A percentile compares a stretch with the other conserved stretches of the same genome.
Conservation (phyloP, 2,113 vertebrate genomes). For the Hippocampus mohnikei region DNA sequence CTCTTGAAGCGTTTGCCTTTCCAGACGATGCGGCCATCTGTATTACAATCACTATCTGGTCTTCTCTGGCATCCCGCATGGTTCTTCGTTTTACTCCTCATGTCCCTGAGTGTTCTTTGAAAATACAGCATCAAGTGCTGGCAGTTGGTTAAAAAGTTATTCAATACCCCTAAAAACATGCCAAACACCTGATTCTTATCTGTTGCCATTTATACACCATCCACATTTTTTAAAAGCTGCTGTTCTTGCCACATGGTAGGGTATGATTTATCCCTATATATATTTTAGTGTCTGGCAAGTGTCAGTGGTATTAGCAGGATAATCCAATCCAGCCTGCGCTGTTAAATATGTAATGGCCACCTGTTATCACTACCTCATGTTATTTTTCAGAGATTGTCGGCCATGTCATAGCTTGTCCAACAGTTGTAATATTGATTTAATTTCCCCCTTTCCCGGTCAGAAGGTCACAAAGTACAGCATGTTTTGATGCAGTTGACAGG, state of each 20-base stretch:
- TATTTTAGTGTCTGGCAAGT: slow-evolving; percentile 9
- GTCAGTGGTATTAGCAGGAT: slow-evolving; percentile 3
- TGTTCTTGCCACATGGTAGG: background rate
- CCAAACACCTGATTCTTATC: slow-evolving; percentile 8
- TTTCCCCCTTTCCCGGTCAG: background rate
- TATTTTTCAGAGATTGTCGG: background rate
- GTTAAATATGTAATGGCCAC: background rate
- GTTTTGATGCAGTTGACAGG: background rate
- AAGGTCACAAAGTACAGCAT: background rate
- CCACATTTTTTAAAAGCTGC: background rate
- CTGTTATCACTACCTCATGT: background rate
- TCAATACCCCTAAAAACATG: background rate
- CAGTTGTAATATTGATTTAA: background rate
- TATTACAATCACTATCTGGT: slow-evolving; percentile 46
- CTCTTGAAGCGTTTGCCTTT: slow-evolving; percentile 75
- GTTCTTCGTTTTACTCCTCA: slow-evolving; percentile 22
- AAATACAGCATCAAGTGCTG: slow-evolving; percentile 1
- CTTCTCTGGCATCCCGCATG: slow-evolving; percentile 1
- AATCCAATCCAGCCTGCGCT: background rate
- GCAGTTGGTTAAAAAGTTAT: background rate
- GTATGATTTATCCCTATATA: background rate
- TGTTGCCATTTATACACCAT: slow-evolving; percentile 2
- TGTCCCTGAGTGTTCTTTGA: background rate
- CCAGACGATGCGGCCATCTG: slow-evolving; percentile 46
- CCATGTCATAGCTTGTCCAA: background rate